A percentile compares a stretch with the other conserved stretches of the same genome.
Evolutionary conservation across 2,888 invertebrate genomes (phyloP).

Genomic region (Hydriomena furcata): DNA sequence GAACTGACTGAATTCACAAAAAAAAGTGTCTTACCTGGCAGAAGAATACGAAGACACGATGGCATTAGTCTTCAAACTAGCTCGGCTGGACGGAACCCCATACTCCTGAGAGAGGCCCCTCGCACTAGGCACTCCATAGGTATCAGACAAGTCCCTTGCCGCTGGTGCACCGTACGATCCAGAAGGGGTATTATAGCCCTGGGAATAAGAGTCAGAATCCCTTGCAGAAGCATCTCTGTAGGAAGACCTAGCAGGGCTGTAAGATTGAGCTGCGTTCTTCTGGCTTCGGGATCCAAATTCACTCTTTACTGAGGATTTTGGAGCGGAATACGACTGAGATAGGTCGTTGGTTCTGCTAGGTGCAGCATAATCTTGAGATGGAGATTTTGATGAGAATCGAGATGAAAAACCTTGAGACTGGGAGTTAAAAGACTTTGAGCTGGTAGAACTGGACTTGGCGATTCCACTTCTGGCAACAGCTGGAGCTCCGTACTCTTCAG

Average conservation of each 20-base stretch:
- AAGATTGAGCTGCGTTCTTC: constrained; percentile 25
- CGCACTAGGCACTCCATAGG: constrained; percentile 66
- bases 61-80: constrained; percentile 59
- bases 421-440: constrained; percentile 4
- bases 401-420: constrained; percentile 10
- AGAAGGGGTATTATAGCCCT: constrained; percentile 52
- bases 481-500: constrained; percentile 56
- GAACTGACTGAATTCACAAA: too few relatives aligned
- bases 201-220: constrained; percentile 46
- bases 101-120: constrained; percentile 64
- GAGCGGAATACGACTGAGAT: constrained; percentile 10
- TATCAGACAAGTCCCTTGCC: constrained; percentile 50
- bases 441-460: background rate
- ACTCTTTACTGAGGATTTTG: constrained; percentile 8
- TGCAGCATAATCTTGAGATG: constrained; percentile 10
- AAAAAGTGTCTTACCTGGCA: constrained; percentile 43
- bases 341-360: constrained; percentile 18
- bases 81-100: constrained; percentile 61
- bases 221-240: constrained; percentile 33
- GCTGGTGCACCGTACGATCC: constrained; percentile 45
- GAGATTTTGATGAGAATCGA: constrained; percentile 1
- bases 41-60: constrained; percentile 58
- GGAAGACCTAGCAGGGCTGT: constrained; percentile 14
- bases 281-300: constrained; percentile 7
- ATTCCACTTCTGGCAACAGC: constrained; percentile 33